A percentile compares a stretch with the other conserved stretches of the same genome.
Evolutionary conservation across 2,113 vertebrate species (phyloP).

Genomic region (Haemorhous mexicanus): DNA sequence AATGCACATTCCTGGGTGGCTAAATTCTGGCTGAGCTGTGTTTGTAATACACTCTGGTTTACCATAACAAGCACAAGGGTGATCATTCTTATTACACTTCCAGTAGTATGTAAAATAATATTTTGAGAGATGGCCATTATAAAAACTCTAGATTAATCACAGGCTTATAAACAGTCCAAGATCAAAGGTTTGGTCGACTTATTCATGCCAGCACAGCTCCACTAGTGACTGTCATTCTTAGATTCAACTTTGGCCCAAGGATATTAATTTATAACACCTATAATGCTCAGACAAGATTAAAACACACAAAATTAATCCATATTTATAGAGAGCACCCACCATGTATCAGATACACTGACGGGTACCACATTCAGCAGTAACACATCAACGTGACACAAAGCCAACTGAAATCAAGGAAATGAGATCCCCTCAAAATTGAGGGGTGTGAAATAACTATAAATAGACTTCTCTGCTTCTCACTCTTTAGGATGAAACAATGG

Average conservation of each 20-base stretch:
- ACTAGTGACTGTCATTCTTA: background rate
- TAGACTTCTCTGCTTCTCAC: background rate
- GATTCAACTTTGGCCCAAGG: background rate
- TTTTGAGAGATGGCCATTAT: background rate
- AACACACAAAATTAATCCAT: background rate
- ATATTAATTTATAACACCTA: background rate
- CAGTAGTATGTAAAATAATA: background rate
- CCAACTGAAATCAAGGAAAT: background rate
- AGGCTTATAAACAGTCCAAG: background rate
- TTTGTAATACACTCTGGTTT: background rate
- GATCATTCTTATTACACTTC: background rate
- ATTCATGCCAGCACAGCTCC: background rate
- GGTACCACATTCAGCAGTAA: background rate
- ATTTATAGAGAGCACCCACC: background rate
- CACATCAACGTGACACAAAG: background rate
- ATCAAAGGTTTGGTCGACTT: background rate
- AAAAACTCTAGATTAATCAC: background rate
- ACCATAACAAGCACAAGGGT: background rate
- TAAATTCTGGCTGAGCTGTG: background rate
- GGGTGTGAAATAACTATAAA: background rate
- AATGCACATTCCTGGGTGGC: background rate
- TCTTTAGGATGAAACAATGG: background rate
- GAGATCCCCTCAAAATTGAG: background rate
- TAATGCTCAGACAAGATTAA: background rate
- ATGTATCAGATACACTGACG: background rate